Evolutionary conservation across 2,797 vertebrate species (phyloP), one percentile per base, ranked within the genome.

Genomic region (Tokudaia tokunoshimensis): DNA sequence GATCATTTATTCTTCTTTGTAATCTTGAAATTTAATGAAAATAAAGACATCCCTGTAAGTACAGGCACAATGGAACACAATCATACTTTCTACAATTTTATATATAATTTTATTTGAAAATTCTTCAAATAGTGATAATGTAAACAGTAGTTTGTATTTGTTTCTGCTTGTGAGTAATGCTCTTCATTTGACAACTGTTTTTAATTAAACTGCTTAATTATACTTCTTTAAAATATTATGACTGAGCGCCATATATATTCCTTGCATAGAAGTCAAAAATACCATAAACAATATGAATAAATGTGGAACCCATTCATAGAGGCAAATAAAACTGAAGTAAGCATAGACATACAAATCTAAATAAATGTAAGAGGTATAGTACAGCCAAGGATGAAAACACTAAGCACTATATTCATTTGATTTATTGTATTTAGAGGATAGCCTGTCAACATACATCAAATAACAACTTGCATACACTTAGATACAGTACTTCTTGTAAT

Each of bases 241-340:
- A 95, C 37, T 65, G 6, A 83, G 61, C 14, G 92, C 0, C 29
- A 91, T 72, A 96, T 79, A 91, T 81, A 47, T 63, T 37, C 44
- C 2, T 59, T 89, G 11, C 17, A 79, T 31, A 92, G 44, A 76
- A 41, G 93, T 4, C 50, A 22, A 92, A 92, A 97, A 93, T 93
- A 59, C 24, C 9, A 80, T 78, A 50, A 93, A 55, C 0, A 80
- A 0, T 20, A 89, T 78, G 22, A 93, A 88, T 91, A 88, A 86
- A 75, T 94, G 57, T 65, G 4, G 82, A 75, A 1, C 65, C 7
- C 41, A 65, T 83, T 85, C 65, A 89, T 1, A 92, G 50, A 24
- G 50, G 57, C 17, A 81, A 88, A 88, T 70, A 90, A 75, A 79
- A 92, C 5, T 84, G 14, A 92, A 55, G 47, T 83, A 76, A 82